Evolutionary conservation across 2,797 vertebrate genomes (phyloP).

Genomic region (Sebastes wilsoni): DNA sequence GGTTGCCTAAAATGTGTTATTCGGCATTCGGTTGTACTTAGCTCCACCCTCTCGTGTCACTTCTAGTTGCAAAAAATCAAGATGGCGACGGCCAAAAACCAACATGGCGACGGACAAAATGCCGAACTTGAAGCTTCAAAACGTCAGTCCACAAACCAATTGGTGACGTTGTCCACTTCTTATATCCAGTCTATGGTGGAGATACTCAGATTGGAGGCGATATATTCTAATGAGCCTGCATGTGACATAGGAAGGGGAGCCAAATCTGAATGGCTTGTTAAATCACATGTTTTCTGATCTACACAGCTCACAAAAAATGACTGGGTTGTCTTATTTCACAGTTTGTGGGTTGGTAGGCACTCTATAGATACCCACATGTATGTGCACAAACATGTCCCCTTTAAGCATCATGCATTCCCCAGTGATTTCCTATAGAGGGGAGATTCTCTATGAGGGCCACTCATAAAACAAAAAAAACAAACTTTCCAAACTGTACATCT

Average conservation of each 20-base stretch:
- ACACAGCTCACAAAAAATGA: background rate
- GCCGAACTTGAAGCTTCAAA: background rate
- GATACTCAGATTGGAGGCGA: background rate
- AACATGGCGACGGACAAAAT: background rate
- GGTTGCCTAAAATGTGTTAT: background rate
- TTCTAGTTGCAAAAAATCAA: background rate
- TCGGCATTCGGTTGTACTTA: background rate
- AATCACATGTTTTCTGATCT: background rate
- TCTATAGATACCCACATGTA: background rate
- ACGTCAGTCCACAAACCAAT: background rate
- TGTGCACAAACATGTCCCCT: too few relatives aligned
- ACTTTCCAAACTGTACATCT: background rate
- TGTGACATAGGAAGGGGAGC: background rate
- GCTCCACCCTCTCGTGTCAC: background rate
- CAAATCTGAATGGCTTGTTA: background rate
- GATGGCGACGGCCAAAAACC: too few relatives aligned
- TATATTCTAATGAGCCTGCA: background rate
- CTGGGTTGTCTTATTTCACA: background rate
- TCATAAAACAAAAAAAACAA: background rate
- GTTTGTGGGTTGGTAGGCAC: background rate
- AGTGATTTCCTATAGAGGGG: background rate
- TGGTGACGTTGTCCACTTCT: background rate
- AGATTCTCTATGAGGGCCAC: background rate
- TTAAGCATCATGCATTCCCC: background rate
- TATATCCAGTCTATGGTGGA: background rate